Conservation (phyloP, 2,888 invertebrate genomes). For the Gymnosoma rotundatum region DNA sequence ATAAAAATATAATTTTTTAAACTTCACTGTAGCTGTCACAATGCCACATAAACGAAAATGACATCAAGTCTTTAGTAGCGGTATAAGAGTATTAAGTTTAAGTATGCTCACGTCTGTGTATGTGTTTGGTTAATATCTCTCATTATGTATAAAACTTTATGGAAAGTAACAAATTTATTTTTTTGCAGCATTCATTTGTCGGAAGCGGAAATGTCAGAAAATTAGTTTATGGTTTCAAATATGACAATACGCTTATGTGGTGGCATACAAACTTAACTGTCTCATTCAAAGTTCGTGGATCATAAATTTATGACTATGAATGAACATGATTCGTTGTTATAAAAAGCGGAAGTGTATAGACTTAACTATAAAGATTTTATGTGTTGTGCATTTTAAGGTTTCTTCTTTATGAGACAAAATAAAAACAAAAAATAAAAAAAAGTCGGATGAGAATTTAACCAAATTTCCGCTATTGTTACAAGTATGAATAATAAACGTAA, state of each 20-base stretch:
- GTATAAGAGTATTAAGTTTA: conserved; percentile 50
- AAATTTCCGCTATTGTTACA: conserved; percentile 59
- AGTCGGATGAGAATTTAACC: conserved; percentile 44
- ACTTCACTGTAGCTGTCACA: background rate
- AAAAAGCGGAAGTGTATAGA: conserved; percentile 53
- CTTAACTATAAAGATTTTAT: conserved; percentile 35
- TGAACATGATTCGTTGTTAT: conserved; percentile 39
- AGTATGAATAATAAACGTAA: conserved; percentile 2
- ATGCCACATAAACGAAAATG: conserved; percentile 44
- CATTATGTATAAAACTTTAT: conserved; percentile 25
- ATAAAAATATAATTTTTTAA: background rate
- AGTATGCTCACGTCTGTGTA: background rate
- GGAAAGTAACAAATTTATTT: background rate
- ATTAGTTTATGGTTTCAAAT: conserved; percentile 70
- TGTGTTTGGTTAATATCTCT: conserved; percentile 11
- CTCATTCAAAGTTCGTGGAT: conserved; percentile 50
- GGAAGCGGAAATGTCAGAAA: conserved; percentile 70
- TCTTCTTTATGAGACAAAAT: background rate
- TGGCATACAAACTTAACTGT: conserved; percentile 28
- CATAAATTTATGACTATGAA: conserved; percentile 42
- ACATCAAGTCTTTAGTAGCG: conserved; percentile 50
- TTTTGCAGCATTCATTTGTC: conserved; percentile 43
- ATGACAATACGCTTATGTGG: conserved; percentile 67
- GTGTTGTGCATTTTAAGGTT: conserved; percentile 14
- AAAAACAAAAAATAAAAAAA: background rate